Percentiles rank a stretch among this genome's conserved stretches.
Conservation (phyloP, 2,888 invertebrate genomes). For the Polydrusus cervinus region DNA sequence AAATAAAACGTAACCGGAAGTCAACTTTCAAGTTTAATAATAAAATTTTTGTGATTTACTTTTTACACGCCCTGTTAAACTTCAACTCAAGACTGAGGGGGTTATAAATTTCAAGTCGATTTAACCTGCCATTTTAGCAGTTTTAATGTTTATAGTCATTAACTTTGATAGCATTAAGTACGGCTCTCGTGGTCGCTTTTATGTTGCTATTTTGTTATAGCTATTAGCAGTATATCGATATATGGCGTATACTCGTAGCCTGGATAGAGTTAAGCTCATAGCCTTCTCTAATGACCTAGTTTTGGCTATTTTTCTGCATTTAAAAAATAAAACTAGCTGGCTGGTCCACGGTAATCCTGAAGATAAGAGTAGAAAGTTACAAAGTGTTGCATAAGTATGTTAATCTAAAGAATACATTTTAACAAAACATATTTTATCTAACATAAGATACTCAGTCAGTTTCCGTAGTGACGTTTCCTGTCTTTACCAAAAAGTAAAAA, state of each 20-base stretch:
- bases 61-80: neutral
- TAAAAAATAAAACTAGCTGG: too few species aligned
- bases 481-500: too few species aligned
- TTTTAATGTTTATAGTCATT: constrained; percentile 20
- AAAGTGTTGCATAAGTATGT: too few species aligned
- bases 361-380: too few species aligned
- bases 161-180: constrained; percentile 16
- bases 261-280: neutral
- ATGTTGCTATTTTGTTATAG: neutral
- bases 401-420: too few species aligned
- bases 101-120: constrained; percentile 14
- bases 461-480: too few species aligned
- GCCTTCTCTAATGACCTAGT: neutral
- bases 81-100: neutral
- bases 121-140: constrained; percentile 3
- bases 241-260: neutral
- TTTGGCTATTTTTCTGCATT: too few species aligned
- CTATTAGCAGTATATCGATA: constrained; percentile 7
- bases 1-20: neutral
- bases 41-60: neutral
- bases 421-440: too few species aligned
- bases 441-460: too few species aligned
- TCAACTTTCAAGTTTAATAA: neutral
- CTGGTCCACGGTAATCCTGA: too few species aligned
- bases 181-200: constrained; percentile 6